Evolutionary conservation across 1,140 invertebrate species (phyloP), one percentile per base, ranked within the genome.

Genomic region (Formica exsecta): DNA sequence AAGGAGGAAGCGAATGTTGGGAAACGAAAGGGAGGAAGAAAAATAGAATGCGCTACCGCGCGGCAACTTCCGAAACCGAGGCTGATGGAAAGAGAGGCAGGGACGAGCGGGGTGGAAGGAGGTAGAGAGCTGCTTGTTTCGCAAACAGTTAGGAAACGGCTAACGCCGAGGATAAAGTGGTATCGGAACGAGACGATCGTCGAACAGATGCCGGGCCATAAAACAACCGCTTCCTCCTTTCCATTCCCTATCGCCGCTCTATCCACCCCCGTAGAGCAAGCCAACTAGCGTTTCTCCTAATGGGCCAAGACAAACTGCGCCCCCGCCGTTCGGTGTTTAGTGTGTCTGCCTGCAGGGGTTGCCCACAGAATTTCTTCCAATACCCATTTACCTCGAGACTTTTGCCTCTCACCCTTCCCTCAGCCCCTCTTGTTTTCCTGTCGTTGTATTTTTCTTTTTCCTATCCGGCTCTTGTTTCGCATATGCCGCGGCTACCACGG

Each of bases 141-240:
- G 93, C 93, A 94, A 95, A 95, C 93, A 95, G 94, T 95, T 95
- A 94, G 93, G 94, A 95, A 95, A 93, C 90, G 89, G 93, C 93
- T 94, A 95, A 95, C 94, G 93, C 94, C 88, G 91, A 95, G 94
- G 94, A 95, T 95, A 95, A 95, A 95, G 95, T 95, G 94, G 95
- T 95, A 95, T 95, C 95, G 95, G 94, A 95, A 95, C 94, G 94
- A 95, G 94, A 95, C 94, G 95, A 95, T 95, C 95, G 95, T 95
- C 95, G 95, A 95, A 95, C 94, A 95, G 95, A 95, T 95, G 95
- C 94, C 92, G 92, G 91, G 93, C 92, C 92, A 95, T 95, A 95
- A 95, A 95, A 95, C 94, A 95, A 94, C 91, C 92, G 89, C 93
- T 94, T 94, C 94, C 93, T 93, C 90, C 91, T 93, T 93, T 92